Evolutionary conservation across 2,888 invertebrate species (phyloP).

Genomic region (Polyploca ridens): DNA sequence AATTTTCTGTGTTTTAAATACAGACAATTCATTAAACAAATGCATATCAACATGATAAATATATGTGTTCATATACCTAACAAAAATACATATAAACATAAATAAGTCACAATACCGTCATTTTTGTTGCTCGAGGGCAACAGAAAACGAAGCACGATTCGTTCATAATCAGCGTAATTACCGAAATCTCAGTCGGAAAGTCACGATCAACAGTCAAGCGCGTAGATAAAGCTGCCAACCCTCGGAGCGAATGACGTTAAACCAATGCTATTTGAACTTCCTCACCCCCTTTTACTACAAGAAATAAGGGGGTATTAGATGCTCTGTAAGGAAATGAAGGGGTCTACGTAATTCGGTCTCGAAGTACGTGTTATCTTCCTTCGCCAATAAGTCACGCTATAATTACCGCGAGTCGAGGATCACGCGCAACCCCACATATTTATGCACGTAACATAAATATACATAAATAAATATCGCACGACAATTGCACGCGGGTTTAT

Average conservation of each 20-base stretch:
- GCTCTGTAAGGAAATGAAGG: constrained; percentile 25
- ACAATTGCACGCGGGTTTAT: constrained; percentile 65
- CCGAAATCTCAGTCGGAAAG: constrained; percentile 77
- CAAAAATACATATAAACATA: neutral
- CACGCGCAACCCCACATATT: constrained; percentile 76
- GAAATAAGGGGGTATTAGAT: constrained; percentile 18
- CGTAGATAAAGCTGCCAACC: constrained; percentile 78
- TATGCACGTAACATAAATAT: constrained; percentile 72
- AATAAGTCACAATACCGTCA: constrained; percentile 18
- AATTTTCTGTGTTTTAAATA: neutral
- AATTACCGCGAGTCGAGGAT: constrained; percentile 78
- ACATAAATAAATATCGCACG: constrained; percentile 67
- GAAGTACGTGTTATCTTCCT: constrained; percentile 78
- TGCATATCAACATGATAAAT: neutral
- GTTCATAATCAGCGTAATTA: constrained; percentile 81
- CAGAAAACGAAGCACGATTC: constrained; percentile 57
- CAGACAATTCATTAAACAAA: neutral
- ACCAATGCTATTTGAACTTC: constrained; percentile 54
- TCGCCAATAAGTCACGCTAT: constrained; percentile 83
- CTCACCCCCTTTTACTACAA: constrained; percentile 22
- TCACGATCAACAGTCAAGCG: constrained; percentile 79
- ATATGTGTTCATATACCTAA: neutral
- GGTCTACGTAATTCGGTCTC: constrained; percentile 57
- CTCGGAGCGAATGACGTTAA: constrained; percentile 59
- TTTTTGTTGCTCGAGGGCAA: constrained; percentile 40